phyloP scores from a whole-genome alignment of 2,888 invertebrate species.

The Embidobia sp. region DNA sequence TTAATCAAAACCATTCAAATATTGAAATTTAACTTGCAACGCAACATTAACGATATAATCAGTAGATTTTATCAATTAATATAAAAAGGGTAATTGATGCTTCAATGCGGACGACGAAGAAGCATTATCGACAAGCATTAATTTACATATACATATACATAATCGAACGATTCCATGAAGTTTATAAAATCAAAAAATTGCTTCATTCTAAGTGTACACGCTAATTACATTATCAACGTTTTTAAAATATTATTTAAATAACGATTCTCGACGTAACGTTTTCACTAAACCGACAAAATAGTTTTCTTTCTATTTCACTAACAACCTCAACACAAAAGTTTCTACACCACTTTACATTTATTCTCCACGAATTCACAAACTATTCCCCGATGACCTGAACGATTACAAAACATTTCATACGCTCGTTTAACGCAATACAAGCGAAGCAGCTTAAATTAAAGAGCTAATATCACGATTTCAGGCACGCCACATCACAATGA shows the following conservation, averaged over 20 bases:
- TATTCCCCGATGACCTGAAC: slow-evolving; percentile 28
- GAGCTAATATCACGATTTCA: no score
- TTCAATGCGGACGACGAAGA: slow-evolving; percentile 7
- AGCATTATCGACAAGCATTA: slow-evolving; percentile 6
- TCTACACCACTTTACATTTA: slow-evolving; percentile 26
- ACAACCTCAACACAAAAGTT: slow-evolving; percentile 11
- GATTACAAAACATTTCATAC: slow-evolving; percentile 49
- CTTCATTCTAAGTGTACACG: no score
- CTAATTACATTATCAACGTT: no score
- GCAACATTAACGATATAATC: slow-evolving; percentile 13
- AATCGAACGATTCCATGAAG: background rate
- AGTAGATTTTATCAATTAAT: slow-evolving; percentile 23
- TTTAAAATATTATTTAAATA: no score
- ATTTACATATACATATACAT: slow-evolving; percentile 30
- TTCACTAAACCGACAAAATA: slow-evolving; percentile 15
- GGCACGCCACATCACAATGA: no score
- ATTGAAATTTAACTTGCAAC: slow-evolving; percentile 19
- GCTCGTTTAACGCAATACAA: no score
- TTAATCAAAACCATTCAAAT: slow-evolving; percentile 14
- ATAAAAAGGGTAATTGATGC: slow-evolving; percentile 15
- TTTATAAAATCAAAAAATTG: background rate
- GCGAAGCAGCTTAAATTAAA: no score
- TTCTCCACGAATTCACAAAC: slow-evolving; percentile 17
- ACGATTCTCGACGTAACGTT: background rate
- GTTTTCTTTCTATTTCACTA: slow-evolving; percentile 12